Base-by-base conservation (phyloP, 2,797 vertebrate species). In the Cossypha dichroa region DNA sequence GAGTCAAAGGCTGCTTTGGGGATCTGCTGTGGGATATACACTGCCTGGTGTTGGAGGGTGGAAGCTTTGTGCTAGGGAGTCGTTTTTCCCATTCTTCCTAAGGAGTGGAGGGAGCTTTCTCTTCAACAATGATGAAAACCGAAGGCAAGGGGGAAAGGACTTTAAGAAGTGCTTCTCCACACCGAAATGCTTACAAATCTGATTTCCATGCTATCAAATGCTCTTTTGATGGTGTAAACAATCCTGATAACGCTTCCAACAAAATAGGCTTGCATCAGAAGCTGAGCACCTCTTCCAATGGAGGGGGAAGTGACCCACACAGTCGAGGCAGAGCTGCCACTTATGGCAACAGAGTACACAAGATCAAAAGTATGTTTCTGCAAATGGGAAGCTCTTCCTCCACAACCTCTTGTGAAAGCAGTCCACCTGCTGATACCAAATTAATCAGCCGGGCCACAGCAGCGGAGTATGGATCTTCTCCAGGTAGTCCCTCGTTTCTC, bases 181-280 rank as follows among this genome's bases (percentile, higher is more conserved):
- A 99, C 92, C 98, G 99, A 97, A 99, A 99, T 82, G 98, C 99
- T 6, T 99, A 99, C 97, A 99, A 99, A 95, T 98, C 99, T 3
- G 99, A 99, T 97, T 99, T 99, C 94, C 99, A 99, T 91, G 98
- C 99, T 85, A 99, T 99, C 95, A 99, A 99, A 93, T 99, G 99
- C 96, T 97, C 99, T 80, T 99, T 99, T 96, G 99, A 99, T 97
- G 98, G 99, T 25, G 34, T 98, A 43, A 99, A 98, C 93, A 99
- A 98, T 91, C 93, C 98, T 15, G 98, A 99, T 94, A 99, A 99
- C n/a, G 76, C 98, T 0, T 98, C 98, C 93, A 98, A 82, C 82
- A 99, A 97, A 96, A 80, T 97, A 93, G 70, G 98, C 97, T 93
- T 98, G 98, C 96, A 97, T 97, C 97, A 97, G 98, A 33, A 98